Conservation (phyloP, 2,113 vertebrate genomes). For the Equus przewalskii region DNA sequence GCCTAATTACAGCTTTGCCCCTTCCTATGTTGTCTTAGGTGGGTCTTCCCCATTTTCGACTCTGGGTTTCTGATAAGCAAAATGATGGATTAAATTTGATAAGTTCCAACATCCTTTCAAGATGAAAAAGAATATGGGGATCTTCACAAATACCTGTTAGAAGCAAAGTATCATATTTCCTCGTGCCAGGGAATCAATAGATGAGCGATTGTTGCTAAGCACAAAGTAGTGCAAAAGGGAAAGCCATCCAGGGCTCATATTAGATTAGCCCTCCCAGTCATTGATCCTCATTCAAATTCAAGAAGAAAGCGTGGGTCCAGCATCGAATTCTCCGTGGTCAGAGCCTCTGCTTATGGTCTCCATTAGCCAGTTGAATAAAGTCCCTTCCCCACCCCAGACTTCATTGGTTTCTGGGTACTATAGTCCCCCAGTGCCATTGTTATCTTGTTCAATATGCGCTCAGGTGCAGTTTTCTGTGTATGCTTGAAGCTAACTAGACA, state of each 20-base stretch:
- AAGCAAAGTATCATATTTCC: constrained; percentile 30
- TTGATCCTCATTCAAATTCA: constrained; percentile 55
- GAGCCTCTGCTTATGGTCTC: constrained; percentile 40
- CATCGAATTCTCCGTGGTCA: not conserved
- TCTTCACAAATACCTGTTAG: constrained; percentile 35
- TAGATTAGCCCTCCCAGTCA: constrained; percentile 46
- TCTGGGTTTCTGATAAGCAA: not conserved
- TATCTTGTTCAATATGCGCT: not conserved
- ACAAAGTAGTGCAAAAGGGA: constrained; percentile 14
- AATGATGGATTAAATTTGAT: not conserved
- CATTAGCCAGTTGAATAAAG: constrained; percentile 66
- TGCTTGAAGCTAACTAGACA: constrained; percentile 63
- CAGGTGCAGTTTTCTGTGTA: not conserved
- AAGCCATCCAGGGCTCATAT: not conserved
- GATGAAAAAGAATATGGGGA: not conserved
- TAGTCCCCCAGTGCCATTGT: not conserved
- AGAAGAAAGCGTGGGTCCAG: not conserved
- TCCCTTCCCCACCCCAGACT: not conserved
- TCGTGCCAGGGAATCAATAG: constrained; percentile 12
- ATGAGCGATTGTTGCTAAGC: constrained; percentile 19
- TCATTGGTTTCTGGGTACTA: constrained; percentile 56
- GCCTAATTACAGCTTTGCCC: not conserved
- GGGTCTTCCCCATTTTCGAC: not conserved
- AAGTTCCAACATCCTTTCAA: constrained; percentile 34
- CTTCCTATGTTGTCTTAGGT: not conserved